These are phyloP conservation scores for Danionella cerebrum DNA, from an alignment of 2,113 vertebrate genomes.

Conservation along the genomic window DNA sequence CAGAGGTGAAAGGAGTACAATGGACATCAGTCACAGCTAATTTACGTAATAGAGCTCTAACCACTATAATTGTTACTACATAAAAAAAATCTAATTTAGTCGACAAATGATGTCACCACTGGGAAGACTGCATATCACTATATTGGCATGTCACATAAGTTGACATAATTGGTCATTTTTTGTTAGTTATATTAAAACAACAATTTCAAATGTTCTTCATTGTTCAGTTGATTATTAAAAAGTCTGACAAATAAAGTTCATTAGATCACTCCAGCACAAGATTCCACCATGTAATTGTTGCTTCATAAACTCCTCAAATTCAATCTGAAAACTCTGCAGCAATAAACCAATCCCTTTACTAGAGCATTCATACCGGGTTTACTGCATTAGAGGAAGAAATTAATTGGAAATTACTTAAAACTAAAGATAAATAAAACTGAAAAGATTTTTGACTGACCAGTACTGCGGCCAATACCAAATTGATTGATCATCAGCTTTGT, in stretches of 20 bases:
- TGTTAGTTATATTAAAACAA: too few species aligned
- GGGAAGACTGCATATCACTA: too few species aligned
- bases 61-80: not conserved
- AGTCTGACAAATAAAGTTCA: too few species aligned
- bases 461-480: too few species aligned
- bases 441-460: too few species aligned
- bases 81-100: not conserved
- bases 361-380: not conserved
- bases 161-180: too few species aligned
- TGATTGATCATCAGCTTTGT: too few species aligned
- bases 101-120: not conserved
- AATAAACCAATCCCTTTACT: not conserved
- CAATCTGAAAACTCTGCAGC: not conserved
- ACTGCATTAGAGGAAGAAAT: conserved; percentile 1
- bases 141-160: not conserved
- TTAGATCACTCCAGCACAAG: too few species aligned
- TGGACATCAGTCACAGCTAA: not conserved
- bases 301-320: conserved; percentile 11
- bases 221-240: too few species aligned
- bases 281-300: too few species aligned
- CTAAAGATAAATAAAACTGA: conserved; percentile 29
- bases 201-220: too few species aligned
- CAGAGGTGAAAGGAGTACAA: conserved; percentile 2
- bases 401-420: not conserved
- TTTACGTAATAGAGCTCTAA: not conserved